Evolutionary conservation across 2,113 vertebrate species (phyloP), one percentile per base, ranked within the genome.

Genomic region (Tragelaphus buxtoni): DNA sequence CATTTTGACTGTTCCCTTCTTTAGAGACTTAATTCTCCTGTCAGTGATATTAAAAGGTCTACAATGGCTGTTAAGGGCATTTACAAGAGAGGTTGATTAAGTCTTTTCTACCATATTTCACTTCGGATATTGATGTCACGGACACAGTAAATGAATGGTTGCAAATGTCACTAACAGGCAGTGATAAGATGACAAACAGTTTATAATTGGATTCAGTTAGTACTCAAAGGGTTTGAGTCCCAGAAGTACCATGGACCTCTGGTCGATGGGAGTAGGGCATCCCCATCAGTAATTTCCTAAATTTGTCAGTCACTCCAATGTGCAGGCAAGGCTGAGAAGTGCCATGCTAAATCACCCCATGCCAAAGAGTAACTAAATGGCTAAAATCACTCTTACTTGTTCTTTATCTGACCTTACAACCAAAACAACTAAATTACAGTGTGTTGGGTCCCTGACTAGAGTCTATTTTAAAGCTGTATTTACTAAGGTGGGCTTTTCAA

Each of bases 1-100:
- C 42, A 53, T 63, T 30, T 61, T 42, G 58, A 84, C 77, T 72
- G 55, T 60, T 49, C 49, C 56, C 30, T 74, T 61, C n/a, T 60
- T 83, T n/a, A 95, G 74, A 39, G 55, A 92, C 26, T 91, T 42
- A 72, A 77, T 88, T 95, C 93, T 92, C 80, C 72, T 72, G 47
- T 74, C 39, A 26, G 47, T 72, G 49, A 79, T 80, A 92, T 72
- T 60, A 74, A 81, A 77, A 94, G 51, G 72, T 49, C 65, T 88
- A 35, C 60, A 20, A 55, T 49, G 93, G 45, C 69, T 8, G 12
- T 11, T 22, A 77, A 92, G 17, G 53, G 32, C 22, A 12, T 79
- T 77, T 24, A 35, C 3, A n/a, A 85, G 58, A 65, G 32, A 63
- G 28, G 47, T 3, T n/a, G 49, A 49, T 81, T 74, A 53, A 22